phyloP scores from a whole-genome alignment of 2,888 invertebrate species.

The Phasia obesa region DNA sequence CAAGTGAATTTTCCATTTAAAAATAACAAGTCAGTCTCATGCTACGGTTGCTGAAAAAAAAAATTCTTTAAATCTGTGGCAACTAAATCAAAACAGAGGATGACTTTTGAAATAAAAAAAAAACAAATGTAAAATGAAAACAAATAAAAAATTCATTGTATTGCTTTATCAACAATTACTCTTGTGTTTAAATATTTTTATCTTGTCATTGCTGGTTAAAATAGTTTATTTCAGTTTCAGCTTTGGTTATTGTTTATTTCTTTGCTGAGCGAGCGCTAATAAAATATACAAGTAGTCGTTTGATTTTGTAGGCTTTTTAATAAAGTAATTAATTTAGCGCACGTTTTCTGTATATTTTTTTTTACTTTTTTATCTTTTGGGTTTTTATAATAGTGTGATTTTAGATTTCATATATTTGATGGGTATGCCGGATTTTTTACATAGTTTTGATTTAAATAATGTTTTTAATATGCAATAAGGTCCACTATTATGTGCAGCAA shows the following conservation, averaged over 20 bases:
- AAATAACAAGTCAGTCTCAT: background rate
- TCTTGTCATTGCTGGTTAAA: conserved; percentile 21
- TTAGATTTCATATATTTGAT: background rate
- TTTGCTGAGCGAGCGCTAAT: too few species aligned
- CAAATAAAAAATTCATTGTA: conserved; percentile 13
- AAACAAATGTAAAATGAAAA: background rate
- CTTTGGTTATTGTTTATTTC: background rate
- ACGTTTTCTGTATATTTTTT: conserved; percentile 58
- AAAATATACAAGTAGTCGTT: too few species aligned
- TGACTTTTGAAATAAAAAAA: background rate
- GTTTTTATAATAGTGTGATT: conserved; percentile 3
- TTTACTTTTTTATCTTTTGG: conserved; percentile 29
- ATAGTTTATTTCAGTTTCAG: conserved; percentile 31
- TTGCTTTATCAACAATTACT: conserved; percentile 9
- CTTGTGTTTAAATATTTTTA: background rate
- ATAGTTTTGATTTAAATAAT: background rate
- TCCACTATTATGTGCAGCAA: conserved; percentile 38
- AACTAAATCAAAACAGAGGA: background rate
- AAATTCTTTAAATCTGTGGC: background rate
- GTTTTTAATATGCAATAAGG: conserved; percentile 48
- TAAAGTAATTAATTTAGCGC: conserved; percentile 62
- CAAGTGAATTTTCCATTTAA: conserved; percentile 17
- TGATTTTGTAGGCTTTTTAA: conserved; percentile 11
- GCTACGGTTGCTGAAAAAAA: background rate
- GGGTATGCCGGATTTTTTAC: background rate